Evolutionary conservation across 2,113 vertebrate species (phyloP).

Genomic region (Antigone vipio): DNA sequence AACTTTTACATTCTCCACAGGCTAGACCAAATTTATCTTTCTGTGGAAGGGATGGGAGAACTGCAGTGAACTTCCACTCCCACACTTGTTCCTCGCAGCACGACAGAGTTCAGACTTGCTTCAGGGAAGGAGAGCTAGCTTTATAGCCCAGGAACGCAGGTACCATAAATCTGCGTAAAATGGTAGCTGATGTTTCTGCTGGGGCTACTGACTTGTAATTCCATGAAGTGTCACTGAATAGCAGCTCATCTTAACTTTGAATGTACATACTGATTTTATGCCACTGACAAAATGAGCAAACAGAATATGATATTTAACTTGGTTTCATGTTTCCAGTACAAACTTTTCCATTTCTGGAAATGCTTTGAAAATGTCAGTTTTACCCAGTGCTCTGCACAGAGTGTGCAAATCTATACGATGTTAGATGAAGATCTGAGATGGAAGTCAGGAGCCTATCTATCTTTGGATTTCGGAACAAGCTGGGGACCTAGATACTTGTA

Average conservation of each 20-base stretch:
- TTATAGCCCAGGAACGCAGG: background rate
- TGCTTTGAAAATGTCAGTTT: background rate
- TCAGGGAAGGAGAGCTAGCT: background rate
- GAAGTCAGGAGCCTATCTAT: background rate
- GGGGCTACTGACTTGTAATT: background rate
- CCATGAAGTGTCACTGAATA: background rate
- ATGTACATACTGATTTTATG: background rate
- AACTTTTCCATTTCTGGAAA: background rate
- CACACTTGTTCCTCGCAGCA: background rate
- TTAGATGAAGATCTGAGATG: background rate
- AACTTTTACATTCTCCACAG: background rate
- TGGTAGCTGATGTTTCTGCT: background rate
- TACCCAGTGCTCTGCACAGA: background rate
- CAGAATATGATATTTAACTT: background rate
- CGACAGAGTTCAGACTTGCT: background rate
- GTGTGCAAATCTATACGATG: background rate
- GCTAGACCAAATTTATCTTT: background rate
- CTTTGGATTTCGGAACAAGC: background rate
- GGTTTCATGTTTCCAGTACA: background rate
- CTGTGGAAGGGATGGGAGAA: background rate
- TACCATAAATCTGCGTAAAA: background rate
- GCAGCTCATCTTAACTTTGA: background rate
- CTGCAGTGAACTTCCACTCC: background rate
- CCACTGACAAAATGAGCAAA: background rate
- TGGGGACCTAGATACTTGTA: background rate